Evolutionary conservation across 2,113 vertebrate species (phyloP), one percentile per base, ranked within the genome.

Genomic region (Alces alces): DNA sequence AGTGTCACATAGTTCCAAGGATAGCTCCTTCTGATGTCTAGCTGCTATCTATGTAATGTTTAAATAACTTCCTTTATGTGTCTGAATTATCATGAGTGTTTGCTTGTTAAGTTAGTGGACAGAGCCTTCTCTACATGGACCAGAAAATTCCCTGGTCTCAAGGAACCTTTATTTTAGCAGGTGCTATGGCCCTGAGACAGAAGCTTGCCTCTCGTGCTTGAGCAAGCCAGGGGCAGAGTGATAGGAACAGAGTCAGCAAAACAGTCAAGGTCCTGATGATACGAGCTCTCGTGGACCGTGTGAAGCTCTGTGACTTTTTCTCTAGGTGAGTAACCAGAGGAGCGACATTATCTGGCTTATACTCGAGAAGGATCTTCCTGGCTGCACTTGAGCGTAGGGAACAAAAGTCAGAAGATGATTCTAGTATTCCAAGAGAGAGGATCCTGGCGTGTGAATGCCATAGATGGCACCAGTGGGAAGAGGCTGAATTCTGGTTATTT

Each of bases 1-100:
- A 45, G 7, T 13, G 28, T 58, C 25, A 3, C 0, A 3, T 17
- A 6, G 9, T 85, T 73, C 19, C 19, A 30, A 5, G 1, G 55
- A 47, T 6, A 58, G 36, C 58, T 15, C 28, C 87, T 33, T 64
- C 14, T 33, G 9, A 10, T 7, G 19, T 12, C 55, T 17, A 23
- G 17, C 54, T 21, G 28, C 21, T 36, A 2, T 7, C 52, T 54
- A 5, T 85, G 13, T 13, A 43, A 52, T 7, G 7, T 70, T 45
- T 89, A 25, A 58, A 73, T 54, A 58, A 54, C 14, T 19, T 90
- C 27, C 60, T 36, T 57, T 8, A 21, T 47, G 50, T 36, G 79
- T 82, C 70, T 86, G 8, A 66, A 33, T 66, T n/a, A 27, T 87
- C 30, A 36, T 1, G 3, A 21, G 15, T 28, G 4, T 78, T 54